Evolutionary conservation across 2,888 invertebrate genomes (phyloP).

Genomic region (Leptura quadrifasciata): DNA sequence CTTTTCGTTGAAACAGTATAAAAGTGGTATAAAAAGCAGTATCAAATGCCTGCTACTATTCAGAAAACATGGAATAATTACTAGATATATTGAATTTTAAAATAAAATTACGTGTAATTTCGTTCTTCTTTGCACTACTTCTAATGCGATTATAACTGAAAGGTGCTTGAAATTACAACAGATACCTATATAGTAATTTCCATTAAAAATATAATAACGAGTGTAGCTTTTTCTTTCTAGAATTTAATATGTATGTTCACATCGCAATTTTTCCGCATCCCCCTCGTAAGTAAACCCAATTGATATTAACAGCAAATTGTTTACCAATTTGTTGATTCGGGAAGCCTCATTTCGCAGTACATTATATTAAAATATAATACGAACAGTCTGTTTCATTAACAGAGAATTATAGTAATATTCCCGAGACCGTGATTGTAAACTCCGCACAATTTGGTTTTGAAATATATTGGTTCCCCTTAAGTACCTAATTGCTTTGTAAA

Average conservation of each 20-base stretch:
- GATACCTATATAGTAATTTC: no score
- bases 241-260: no score
- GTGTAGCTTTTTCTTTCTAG: no score
- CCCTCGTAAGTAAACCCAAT: background rate
- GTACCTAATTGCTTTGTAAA: conserved; percentile 50
- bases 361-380: conserved; percentile 33
- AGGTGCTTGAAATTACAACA: no score
- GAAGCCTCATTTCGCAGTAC: background rate
- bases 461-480: conserved; percentile 50
- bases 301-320: background rate
- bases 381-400: conserved; percentile 29
- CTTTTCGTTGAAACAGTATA: conserved; percentile 6
- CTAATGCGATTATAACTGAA: background rate
- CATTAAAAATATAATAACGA: no score
- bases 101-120: conserved; percentile 17
- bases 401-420: conserved; percentile 37
- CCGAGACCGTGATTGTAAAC: conserved; percentile 26
- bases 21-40: conserved; percentile 16
- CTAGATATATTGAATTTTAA: conserved; percentile 9
- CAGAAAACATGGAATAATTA: conserved; percentile 17
- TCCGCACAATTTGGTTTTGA: conserved; percentile 40
- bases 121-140: background rate
- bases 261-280: no score
- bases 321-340: conserved; percentile 5
- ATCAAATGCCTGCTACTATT: conserved; percentile 14